phyloP scores from a whole-genome alignment of 2,113 vertebrate species.

The Menura novaehollandiae region DNA sequence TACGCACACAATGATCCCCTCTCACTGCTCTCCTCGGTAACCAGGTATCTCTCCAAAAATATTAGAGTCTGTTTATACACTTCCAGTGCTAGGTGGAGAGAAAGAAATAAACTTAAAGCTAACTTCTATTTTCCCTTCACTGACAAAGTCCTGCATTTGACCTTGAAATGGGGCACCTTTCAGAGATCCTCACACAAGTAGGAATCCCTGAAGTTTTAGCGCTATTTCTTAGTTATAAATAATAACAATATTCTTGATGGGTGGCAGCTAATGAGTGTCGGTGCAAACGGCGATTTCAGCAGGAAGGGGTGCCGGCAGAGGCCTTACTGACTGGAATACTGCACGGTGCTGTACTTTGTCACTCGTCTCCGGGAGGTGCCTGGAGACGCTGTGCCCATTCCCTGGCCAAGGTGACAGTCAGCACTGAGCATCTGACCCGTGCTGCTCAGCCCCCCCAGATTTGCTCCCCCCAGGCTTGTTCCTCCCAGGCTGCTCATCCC shows the following conservation, averaged over 20 bases:
- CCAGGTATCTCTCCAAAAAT: background rate
- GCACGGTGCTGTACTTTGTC: conserved; percentile 72
- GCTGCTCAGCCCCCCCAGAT: conserved; percentile 32
- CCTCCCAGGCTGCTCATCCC: conserved; percentile 42
- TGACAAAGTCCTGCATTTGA: background rate
- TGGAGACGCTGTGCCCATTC: conserved; percentile 42
- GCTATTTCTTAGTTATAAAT: conserved; percentile 47
- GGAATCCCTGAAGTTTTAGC: background rate
- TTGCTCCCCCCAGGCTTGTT: background rate
- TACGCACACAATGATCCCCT: background rate
- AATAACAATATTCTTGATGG: conserved; percentile 25
- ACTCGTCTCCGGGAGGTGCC: conserved; percentile 63
- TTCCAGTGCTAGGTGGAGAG: background rate
- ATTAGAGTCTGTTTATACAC: background rate
- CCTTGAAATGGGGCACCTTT: background rate
- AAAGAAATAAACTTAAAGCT: background rate
- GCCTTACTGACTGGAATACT: conserved; percentile 61
- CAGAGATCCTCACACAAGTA: background rate
- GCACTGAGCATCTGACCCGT: conserved; percentile 29
- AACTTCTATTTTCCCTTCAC: background rate
- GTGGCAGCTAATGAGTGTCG: background rate
- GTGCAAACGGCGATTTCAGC: background rate
- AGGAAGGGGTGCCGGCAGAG: background rate
- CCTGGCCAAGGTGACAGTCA: conserved; percentile 66
- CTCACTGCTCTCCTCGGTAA: background rate